phyloP scores from a whole-genome alignment of 2,888 invertebrate species.

The Conomelus anceps region DNA sequence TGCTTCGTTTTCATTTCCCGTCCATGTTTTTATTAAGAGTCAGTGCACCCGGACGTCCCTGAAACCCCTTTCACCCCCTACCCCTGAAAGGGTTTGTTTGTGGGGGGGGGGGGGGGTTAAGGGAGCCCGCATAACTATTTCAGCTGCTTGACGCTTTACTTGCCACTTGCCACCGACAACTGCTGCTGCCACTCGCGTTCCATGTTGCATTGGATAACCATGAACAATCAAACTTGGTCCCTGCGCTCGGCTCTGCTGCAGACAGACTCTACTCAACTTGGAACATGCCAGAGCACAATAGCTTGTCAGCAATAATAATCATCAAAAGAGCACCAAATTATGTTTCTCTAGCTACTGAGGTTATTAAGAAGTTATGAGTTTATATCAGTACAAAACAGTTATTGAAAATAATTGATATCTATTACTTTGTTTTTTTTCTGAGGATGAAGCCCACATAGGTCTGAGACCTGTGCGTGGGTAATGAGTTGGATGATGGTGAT shows the following conservation, averaged over 20 bases:
- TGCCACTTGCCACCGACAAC: too few relatives aligned
- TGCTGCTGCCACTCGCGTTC: background rate
- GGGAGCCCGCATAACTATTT: background rate
- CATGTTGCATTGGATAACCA: background rate
- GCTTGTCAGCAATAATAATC: too few relatives aligned
- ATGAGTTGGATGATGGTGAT: too few relatives aligned
- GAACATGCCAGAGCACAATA: background rate
- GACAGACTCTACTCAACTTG: background rate
- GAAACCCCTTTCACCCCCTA: too few relatives aligned
- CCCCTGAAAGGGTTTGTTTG: background rate
- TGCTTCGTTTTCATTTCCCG: background rate
- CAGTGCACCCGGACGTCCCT: background rate
- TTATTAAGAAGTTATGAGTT: too few relatives aligned
- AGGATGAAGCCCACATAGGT: too few relatives aligned
- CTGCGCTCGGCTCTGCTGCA: background rate
- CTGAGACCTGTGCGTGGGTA: too few relatives aligned
- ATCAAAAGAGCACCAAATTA: too few relatives aligned
- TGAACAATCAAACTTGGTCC: background rate
- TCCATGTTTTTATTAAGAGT: background rate
- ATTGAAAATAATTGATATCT: too few relatives aligned
- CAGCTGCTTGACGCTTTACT: background rate
- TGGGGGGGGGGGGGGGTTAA: background rate
- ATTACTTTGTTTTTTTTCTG: too few relatives aligned
- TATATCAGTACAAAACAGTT: too few relatives aligned
- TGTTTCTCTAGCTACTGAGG: too few relatives aligned